Conservation (phyloP, 35 echinoderm and acorn worm genomes). For the Heliocidaris tuberculata region DNA sequence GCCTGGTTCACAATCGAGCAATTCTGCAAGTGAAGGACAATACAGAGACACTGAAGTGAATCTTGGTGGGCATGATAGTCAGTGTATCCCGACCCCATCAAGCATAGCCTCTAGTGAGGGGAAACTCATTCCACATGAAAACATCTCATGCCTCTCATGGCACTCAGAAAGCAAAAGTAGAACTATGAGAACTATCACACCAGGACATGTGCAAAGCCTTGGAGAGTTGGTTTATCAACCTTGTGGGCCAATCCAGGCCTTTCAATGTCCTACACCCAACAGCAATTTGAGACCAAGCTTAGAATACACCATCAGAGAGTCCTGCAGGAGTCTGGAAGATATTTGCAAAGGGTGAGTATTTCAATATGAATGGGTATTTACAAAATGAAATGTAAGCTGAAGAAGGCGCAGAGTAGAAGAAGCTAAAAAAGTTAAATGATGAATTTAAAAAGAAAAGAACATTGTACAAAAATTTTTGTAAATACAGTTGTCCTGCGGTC, state of each 20-base stretch:
- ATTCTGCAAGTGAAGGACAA: background rate
- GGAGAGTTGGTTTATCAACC: background rate
- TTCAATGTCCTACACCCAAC: background rate
- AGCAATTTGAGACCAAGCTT: background rate
- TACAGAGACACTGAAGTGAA: background rate
- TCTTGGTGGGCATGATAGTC: background rate
- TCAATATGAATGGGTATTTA: too few relatives aligned
- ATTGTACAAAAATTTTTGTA: too few relatives aligned
- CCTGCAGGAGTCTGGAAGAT: constrained; percentile 22
- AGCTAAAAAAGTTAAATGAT: too few relatives aligned
- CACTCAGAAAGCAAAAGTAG: background rate
- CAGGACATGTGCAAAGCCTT: background rate
- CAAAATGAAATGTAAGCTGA: too few relatives aligned
- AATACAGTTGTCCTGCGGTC: too few relatives aligned
- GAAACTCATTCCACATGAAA: background rate
- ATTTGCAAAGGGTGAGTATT: constrained; percentile 22
- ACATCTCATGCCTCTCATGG: background rate
- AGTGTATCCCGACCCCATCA: background rate
- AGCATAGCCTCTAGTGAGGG: background rate
- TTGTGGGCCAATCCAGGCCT: background rate
- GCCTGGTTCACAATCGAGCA: background rate
- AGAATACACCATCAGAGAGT: background rate
- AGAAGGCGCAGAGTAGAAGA: too few relatives aligned
- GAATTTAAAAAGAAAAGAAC: too few relatives aligned
- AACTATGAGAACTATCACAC: background rate